phyloP scores from a whole-genome alignment of 1,140 invertebrate species.

The Penaeus indicus region DNA sequence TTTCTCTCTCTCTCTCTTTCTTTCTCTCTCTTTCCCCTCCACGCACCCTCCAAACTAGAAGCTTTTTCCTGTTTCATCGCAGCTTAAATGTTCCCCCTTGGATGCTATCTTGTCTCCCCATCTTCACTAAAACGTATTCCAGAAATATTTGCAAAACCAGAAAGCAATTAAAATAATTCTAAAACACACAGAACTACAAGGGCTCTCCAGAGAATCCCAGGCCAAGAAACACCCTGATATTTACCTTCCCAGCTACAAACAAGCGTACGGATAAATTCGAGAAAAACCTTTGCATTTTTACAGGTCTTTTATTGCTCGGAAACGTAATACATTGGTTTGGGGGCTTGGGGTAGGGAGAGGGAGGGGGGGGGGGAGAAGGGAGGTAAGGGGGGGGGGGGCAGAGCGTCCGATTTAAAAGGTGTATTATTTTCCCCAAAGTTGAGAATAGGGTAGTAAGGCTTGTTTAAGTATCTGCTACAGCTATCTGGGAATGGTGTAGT shows the following conservation, averaged over 20 bases:
- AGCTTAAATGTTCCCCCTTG: too few species aligned
- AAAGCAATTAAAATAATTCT: too few species aligned
- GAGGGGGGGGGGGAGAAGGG: conserved; percentile 20
- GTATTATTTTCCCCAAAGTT: conserved; percentile 42
- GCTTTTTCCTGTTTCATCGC: too few species aligned
- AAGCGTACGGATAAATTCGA: conserved; percentile 21
- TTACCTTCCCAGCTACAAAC: conserved; percentile 34
- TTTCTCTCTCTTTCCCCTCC: too few species aligned
- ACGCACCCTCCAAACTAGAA: too few species aligned
- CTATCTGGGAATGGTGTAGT: conserved; percentile 52
- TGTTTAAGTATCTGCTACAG: conserved; percentile 43
- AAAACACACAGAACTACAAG: too few species aligned
- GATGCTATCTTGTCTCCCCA: too few species aligned
- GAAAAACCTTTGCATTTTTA: conserved; percentile 54
- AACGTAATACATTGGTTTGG: conserved; percentile 18
- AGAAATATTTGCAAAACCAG: too few species aligned
- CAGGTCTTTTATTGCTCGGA: conserved; percentile 27
- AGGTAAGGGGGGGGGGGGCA: not conserved
- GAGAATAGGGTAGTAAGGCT: conserved; percentile 47
- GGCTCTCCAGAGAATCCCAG: conserved; percentile 18
- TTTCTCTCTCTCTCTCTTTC: too few species aligned
- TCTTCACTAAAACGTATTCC: too few species aligned
- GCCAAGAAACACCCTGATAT: not conserved
- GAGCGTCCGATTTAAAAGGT: conserved; percentile 6
- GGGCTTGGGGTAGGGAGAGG: conserved; percentile 1